A percentile compares a stretch with the other conserved stretches of the same genome.
Evolutionary conservation across 2,888 invertebrate genomes (phyloP).

Genomic region (Oxystoma pomonae): DNA sequence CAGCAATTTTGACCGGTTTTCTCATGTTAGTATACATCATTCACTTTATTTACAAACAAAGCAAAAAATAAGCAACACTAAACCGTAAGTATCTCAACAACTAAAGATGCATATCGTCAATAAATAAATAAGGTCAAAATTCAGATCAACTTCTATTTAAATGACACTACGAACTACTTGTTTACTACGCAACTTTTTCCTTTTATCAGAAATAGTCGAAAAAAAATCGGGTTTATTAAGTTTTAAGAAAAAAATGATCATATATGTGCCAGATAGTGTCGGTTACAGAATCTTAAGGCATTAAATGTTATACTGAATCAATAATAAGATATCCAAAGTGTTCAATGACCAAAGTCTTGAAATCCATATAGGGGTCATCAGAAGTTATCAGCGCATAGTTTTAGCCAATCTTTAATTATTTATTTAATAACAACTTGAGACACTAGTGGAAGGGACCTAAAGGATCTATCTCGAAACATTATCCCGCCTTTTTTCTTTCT

Average conservation of each 20-base stretch:
- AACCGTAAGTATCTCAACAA: background rate
- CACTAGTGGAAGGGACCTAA: too few species aligned
- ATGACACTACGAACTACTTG: background rate
- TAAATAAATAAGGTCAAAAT: too few species aligned
- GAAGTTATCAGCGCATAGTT: background rate
- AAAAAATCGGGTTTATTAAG: background rate
- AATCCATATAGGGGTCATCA: background rate
- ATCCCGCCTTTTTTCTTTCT: too few species aligned
- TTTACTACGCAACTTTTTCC: background rate
- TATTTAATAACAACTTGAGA: background rate
- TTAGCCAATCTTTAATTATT: background rate
- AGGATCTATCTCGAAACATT: too few species aligned
- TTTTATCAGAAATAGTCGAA: background rate
- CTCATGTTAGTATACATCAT: background rate
- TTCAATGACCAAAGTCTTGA: background rate
- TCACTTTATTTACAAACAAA: background rate
- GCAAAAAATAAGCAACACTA: too few species aligned
- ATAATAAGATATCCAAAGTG: background rate
- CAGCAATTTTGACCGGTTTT: background rate
- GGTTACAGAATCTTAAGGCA: background rate
- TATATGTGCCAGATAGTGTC: background rate
- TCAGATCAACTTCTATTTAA: background rate
- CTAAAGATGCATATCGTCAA: background rate
- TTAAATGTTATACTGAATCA: background rate
- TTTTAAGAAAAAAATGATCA: background rate